Evolutionary conservation across 2,797 vertebrate genomes (phyloP), one percentile per base, ranked within the genome.

Genomic region (Octomys mimax): DNA sequence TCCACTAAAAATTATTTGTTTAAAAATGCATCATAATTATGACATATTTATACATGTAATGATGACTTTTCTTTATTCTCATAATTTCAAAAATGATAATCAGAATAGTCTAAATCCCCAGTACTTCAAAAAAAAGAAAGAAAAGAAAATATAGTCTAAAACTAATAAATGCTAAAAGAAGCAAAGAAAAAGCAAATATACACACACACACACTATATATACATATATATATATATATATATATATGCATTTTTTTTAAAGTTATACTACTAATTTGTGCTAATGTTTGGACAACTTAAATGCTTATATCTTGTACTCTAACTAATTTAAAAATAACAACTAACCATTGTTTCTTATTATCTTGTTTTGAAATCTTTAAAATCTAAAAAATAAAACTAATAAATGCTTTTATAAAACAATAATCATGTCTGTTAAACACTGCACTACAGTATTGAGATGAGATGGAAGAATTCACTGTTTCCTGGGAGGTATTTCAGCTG

Each of bases 61-160:
- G 94, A 77, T 8, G 36, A 61, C 49, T 89, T 94, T 62, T 36
- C 24, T 77, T 81, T 87, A 93, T 77, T 97, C 89, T 36, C 5
- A 83, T 5, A 96, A 82, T 92, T 96, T 68, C 49, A 79, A 97
- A 97, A 95, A 70, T 85, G 80, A 96, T 68, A 94, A 87, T 81
- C 57, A 89, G 26, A 95, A 95, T 92, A 73, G n/a, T 86, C 70
- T 96, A 33, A 94, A 95, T 49, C 49, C 11, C 49, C 6, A 5
- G 49, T 49, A 49, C 42, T 42, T 3, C 42, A 42, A 42, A 42
- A 42, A 42, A 42, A 42, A 42, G 42, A 42, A 42, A 42, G 42
- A 42, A 42, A 42, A 42, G 42, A 95, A 93, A 94, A 39, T 49
- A 39, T 57, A 73, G n/a, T 86, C 70, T 96, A 33, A 94, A 95